Evolutionary conservation across 2,797 vertebrate species (phyloP).

Genomic region (Manis pentadactyla): DNA sequence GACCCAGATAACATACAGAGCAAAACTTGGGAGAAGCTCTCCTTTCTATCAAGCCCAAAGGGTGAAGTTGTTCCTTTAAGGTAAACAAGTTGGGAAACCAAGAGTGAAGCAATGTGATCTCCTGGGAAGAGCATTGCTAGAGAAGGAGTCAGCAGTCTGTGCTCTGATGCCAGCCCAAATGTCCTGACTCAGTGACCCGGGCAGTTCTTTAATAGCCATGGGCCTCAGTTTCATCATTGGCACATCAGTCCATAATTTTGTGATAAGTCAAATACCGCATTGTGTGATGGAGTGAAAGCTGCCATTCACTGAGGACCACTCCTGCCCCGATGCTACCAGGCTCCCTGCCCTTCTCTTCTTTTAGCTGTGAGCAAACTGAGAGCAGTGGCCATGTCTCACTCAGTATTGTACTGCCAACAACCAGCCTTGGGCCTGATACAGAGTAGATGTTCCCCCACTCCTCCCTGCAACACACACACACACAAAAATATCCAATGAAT

Average conservation of each 20-base stretch:
- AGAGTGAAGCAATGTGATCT: slow-evolving; percentile 55
- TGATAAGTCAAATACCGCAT: background rate
- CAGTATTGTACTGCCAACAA: background rate
- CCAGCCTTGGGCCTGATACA: background rate
- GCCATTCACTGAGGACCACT: background rate
- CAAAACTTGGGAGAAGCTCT: background rate
- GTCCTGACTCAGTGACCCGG: background rate
- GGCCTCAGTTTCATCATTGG: background rate
- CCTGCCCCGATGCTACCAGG: background rate
- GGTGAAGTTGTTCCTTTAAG: slow-evolving; percentile 40
- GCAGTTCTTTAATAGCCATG: background rate
- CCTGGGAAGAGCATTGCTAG: background rate
- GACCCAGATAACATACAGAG: background rate
- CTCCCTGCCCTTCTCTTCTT: background rate
- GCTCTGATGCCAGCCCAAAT: background rate
- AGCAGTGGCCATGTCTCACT: background rate
- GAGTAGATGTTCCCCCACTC: background rate
- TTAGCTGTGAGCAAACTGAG: background rate
- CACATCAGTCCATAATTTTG: background rate
- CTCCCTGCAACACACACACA: no score
- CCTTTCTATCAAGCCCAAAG: background rate
- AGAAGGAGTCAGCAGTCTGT: background rate
- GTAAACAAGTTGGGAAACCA: slow-evolving; percentile 70
- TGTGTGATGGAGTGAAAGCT: background rate
- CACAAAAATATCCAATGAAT: background rate